Evolutionary conservation across 2,113 vertebrate genomes (phyloP).

Genomic region (Amazona guildingii): DNA sequence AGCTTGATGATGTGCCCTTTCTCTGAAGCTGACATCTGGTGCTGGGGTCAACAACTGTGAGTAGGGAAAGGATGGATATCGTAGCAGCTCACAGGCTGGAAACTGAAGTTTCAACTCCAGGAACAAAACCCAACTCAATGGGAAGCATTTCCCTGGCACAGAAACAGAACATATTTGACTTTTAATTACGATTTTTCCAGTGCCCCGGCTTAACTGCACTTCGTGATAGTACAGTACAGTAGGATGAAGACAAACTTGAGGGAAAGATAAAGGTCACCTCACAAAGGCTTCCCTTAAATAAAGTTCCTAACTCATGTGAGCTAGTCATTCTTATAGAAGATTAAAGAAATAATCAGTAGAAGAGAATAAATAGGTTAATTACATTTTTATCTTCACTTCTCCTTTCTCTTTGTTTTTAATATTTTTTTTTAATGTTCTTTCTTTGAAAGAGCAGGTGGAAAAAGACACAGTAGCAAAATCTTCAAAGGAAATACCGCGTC

Average conservation of each 20-base stretch:
- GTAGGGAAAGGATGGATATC: neutral
- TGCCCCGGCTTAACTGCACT: neutral
- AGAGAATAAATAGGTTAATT: neutral
- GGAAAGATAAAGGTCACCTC: neutral
- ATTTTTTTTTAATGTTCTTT: neutral
- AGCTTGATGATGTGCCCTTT: neutral
- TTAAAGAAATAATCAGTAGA: neutral
- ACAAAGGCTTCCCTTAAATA: neutral
- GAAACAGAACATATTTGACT: neutral
- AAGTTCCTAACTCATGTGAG: neutral
- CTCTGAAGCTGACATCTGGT: neutral
- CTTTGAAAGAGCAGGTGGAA: neutral
- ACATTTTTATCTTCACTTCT: neutral
- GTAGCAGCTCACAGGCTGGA: neutral
- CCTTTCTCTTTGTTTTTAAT: neutral
- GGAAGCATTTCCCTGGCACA: neutral
- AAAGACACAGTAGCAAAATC: neutral
- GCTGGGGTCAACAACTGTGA: neutral
- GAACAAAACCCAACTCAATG: too few relatives aligned
- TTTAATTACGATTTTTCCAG: neutral
- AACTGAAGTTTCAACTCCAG: neutral
- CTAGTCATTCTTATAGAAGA: neutral
- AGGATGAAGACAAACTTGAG: neutral
- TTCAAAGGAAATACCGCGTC: neutral
- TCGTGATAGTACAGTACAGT: neutral